phyloP scores from a whole-genome alignment of 2,113 vertebrate species.

The Campylomormyrus numenius region DNA sequence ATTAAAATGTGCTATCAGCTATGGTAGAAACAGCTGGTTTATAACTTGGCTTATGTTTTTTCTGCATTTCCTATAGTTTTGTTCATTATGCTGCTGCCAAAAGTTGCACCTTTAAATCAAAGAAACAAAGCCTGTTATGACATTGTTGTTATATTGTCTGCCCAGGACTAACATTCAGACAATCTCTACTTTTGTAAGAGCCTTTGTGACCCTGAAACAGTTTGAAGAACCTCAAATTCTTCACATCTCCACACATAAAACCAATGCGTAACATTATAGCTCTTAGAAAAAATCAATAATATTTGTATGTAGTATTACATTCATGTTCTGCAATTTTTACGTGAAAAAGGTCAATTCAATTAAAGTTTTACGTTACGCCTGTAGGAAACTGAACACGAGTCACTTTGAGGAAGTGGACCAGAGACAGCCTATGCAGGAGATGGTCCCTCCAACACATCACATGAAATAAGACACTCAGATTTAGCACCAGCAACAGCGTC shows the following conservation, averaged over 20 bases:
- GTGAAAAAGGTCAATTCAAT: background rate
- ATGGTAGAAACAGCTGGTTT: background rate
- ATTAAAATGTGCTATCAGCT: background rate
- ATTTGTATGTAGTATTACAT: background rate
- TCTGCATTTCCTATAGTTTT: background rate
- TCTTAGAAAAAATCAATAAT: background rate
- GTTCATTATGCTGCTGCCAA: background rate
- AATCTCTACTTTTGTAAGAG: background rate
- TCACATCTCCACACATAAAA: background rate
- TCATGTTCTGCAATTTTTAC: background rate
- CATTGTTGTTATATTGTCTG: background rate
- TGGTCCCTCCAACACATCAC: conserved; percentile 45
- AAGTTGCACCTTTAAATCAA: background rate
- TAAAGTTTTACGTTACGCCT: background rate
- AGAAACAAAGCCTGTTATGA: background rate
- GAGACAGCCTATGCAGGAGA: conserved; percentile 21
- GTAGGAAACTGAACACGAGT: conserved; percentile 2
- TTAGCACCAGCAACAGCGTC: conserved; percentile 40
- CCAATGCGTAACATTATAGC: background rate
- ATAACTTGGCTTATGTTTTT: background rate
- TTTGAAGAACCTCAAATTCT: background rate
- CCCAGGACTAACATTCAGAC: background rate
- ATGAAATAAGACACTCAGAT: conserved; percentile 29
- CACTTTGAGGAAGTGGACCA: conserved; percentile 33
- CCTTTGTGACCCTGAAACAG: background rate